These are phyloP conservation scores for Oscheius sp. DNA, from an alignment of 2,888 invertebrate genomes.

Conservation along the genomic window DNA sequence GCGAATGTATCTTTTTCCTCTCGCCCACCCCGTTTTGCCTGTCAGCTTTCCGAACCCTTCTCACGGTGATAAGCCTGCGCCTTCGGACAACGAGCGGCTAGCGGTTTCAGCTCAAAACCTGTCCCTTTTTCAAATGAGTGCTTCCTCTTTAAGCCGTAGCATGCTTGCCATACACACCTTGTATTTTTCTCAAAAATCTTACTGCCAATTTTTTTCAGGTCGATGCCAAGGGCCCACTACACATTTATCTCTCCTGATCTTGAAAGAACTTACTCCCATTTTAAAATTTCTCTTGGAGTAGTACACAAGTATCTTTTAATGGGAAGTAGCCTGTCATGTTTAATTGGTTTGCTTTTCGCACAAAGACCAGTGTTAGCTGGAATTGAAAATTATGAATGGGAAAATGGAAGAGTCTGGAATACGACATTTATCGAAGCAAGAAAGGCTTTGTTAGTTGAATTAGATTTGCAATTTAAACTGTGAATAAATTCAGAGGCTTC, in stretches of 20 bases:
- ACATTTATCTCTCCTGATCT: background rate
- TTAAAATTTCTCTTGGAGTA: background rate
- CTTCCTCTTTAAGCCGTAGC: background rate
- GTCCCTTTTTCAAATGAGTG: background rate
- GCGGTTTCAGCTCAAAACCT: constrained; percentile 2
- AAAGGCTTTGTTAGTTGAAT: background rate
- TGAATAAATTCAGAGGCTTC: constrained; percentile 19
- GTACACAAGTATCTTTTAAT: background rate
- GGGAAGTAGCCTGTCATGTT: background rate
- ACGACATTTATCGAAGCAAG: background rate
- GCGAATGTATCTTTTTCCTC: no score
- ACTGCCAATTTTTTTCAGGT: background rate
- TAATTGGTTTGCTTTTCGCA: background rate
- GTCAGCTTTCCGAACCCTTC: no score
- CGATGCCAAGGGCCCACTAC: background rate
- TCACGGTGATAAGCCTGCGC: no score
- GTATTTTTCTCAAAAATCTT: background rate
- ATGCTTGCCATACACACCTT: background rate
- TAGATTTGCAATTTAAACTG: background rate
- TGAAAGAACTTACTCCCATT: background rate
- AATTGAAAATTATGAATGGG: constrained; percentile 13
- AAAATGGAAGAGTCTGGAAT: background rate
- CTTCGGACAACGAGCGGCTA: background rate
- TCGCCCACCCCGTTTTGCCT: no score
- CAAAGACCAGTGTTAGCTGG: background rate